Conservation (phyloP, 1,140 invertebrate genomes). For the Armadillidium nasatum region DNA sequence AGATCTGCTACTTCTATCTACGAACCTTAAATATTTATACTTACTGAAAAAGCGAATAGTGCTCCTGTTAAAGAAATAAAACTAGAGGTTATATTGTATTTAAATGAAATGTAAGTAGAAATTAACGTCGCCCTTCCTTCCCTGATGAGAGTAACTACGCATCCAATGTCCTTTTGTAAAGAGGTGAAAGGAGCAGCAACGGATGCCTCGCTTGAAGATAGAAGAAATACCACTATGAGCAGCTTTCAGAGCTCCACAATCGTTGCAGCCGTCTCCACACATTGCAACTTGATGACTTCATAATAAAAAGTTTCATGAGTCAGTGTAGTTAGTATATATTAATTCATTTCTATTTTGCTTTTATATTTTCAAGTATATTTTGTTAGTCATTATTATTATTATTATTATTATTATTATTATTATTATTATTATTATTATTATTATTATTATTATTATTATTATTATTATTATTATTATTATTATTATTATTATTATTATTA, state of each 20-base stretch:
- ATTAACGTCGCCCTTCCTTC: slow-evolving; percentile 58
- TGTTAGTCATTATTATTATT: no score
- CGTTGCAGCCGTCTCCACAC: slow-evolving; percentile 62
- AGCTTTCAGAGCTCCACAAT: slow-evolving; percentile 57
- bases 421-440: not conserved
- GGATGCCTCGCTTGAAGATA: slow-evolving; percentile 57
- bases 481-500: slow-evolving; percentile 6
- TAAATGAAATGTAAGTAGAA: slow-evolving; percentile 60
- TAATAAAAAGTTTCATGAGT: not conserved
- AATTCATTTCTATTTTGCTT: no score
- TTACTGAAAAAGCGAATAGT: slow-evolving; percentile 35
- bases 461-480: not conserved
- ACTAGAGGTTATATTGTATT: slow-evolving; percentile 60
- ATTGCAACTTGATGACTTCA: slow-evolving; percentile 53
- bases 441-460: not conserved
- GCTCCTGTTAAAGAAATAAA: slow-evolving; percentile 57
- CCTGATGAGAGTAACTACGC: slow-evolving; percentile 54
- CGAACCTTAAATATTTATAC: not conserved
- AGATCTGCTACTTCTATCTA: not conserved
- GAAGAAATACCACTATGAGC: slow-evolving; percentile 56
- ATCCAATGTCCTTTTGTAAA: slow-evolving; percentile 54
- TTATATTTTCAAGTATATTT: no score
- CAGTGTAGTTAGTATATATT: no score
- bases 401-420: no score
- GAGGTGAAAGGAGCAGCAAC: slow-evolving; percentile 62